Base-by-base conservation (phyloP, 2,888 invertebrate species). In the Toxonevra muliebris region DNA sequence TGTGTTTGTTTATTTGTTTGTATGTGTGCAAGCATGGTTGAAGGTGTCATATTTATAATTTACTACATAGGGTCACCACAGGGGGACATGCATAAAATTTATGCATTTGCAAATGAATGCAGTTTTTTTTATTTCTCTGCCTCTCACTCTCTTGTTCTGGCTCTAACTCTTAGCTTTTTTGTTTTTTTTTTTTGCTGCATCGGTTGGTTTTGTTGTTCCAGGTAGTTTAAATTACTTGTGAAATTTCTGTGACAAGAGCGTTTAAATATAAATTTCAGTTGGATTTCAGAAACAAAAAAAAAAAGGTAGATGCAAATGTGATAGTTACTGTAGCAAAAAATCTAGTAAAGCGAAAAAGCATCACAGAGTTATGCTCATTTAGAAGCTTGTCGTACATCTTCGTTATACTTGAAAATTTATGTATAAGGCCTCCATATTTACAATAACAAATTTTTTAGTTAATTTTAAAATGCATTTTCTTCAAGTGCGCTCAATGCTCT, bases 41-140 rank as follows among this genome's bases (percentile, higher is more conserved):
- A 79, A 81, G 81, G 81, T 81, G 81, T 81, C 81, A 81, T 81
- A 80, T 80, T 80, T 79, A 81, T 81, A 81, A 81, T 81, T 81
- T 81, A 81, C 80, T 77, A 79, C 78, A 78, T 77, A 78, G 77
- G 78, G 79, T 78, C 81, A 77, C 80, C 81, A 78, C 80, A 76
- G 81, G 81, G 79, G 75, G 73, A 68, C 70, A 68, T 68, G 65
- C 57, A 59, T 69, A 65, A 67, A 57, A 42, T 19, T 45, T 41
- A 42, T 55, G 19, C 55, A 68, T 71, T 67, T 43, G 17, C 20
- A 48, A 17, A 66, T 61, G 43, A 42, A 65, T 58, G 62, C 50
- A 54, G 7, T n/a, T 60, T 45, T 53, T 53, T 54, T 42, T 8
- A 43, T 17, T 20, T 41, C 50, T n/a, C 15, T 13, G 15, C 11